phyloP scores from a whole-genome alignment of 2,113 vertebrate species.

The Mohoua ochrocephala region DNA sequence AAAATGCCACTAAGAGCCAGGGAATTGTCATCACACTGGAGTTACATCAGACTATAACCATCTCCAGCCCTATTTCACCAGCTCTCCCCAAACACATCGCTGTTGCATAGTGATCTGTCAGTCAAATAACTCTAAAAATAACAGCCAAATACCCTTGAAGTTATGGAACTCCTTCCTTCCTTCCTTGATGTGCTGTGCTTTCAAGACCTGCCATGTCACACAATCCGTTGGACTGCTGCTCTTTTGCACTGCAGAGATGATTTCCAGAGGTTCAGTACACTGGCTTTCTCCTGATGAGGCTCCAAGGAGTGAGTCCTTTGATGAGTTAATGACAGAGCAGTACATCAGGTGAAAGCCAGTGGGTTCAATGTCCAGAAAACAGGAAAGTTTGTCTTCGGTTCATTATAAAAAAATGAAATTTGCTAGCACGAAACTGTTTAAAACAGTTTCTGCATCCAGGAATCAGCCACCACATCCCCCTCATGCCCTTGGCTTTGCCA shows the following conservation, averaged over 20 bases:
- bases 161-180: background rate
- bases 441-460: background rate
- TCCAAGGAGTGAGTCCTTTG: background rate
- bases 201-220: conserved; percentile 16
- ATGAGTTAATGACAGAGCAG: background rate
- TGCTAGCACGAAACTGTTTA: background rate
- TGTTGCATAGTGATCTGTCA: background rate
- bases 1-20: conserved; percentile 1
- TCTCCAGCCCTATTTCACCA: background rate
- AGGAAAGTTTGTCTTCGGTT: background rate
- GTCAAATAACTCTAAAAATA: conserved; percentile 42
- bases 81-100: background rate
- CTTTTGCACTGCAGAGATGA: background rate
- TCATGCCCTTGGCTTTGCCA: background rate
- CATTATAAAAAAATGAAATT: background rate
- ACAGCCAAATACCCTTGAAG: background rate
- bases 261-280: background rate
- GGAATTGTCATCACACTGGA: conserved; percentile 40
- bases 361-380: background rate
- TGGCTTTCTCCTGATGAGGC: background rate
- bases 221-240: background rate
- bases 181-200: background rate
- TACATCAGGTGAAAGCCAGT: background rate
- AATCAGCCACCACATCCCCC: background rate
- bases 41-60: conserved; percentile 39